Evolutionary conservation across 2,797 vertebrate genomes (phyloP), one percentile per base, ranked within the genome.

Genomic region (Danio kyathit): DNA sequence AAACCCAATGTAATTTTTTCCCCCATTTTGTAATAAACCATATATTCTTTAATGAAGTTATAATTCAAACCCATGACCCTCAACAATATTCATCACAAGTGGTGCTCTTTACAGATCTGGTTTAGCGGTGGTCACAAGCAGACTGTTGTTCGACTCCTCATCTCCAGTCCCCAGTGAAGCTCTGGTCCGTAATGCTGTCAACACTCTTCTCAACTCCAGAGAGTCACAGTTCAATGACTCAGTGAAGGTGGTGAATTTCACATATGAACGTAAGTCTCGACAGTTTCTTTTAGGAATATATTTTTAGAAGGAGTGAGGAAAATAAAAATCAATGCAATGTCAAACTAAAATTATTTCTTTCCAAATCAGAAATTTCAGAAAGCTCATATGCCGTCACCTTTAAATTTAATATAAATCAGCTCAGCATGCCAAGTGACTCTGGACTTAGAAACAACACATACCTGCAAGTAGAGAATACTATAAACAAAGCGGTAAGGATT

Each of bases 361-460:
- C 52, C 17, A 11, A 19, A 72, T 48, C 40, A 80, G 66, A 81
- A 59, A 65, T 74, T 9, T 59, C 61, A 21, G 41, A 81, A 41
- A 74, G 29, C 8, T 59, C 51, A 8, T 54, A 74, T 80, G 70
- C 14, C 0, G 2, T 80, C 9, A 7, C 14, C 5, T 3, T 80
- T 1, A 81, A 5, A 10, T 81, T 81, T 54, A n/a, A 44, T 38
- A 40, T 80, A 8, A 66, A 19, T 54, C 52, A 74, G 40, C 46
- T 73, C 51, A 74, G 38, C 49, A 80, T 65, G 3, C 19, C 70
- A 46, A 48, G 54, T 41, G 40, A n/a, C 38, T 41, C 41, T 43
- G 16, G n/a, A 14, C 41, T 65, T 3, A 65, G 9, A 8, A 65
- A 44, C 63, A 44, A 5, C 14, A 65, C 63, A 7, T 65, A 44